Conservation (phyloP, 1,140 invertebrate species). For the Macrosteles quadrilineatus region DNA sequence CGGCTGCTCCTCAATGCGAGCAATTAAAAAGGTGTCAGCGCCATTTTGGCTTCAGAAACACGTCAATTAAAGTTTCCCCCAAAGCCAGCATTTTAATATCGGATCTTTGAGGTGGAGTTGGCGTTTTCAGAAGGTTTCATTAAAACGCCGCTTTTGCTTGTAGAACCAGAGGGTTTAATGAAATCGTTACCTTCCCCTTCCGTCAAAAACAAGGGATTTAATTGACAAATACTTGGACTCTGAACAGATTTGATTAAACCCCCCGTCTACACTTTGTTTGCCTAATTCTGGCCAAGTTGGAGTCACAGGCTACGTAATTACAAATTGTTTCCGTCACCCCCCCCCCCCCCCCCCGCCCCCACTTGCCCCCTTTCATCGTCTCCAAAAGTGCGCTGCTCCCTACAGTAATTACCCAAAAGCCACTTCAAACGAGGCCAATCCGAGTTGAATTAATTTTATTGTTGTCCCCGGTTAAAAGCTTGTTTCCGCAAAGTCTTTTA, state of each 20-base stretch:
- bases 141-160: neutral
- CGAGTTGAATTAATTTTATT: conserved; percentile 19
- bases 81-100: conserved; percentile 9
- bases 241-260: conserved; percentile 16
- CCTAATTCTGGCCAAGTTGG: conserved; percentile 3
- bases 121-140: neutral
- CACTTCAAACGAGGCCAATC: conserved; percentile 4
- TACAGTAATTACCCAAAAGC: conserved; percentile 7
- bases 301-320: conserved; percentile 1
- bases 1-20: neutral
- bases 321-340: conserved; percentile 15
- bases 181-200: conserved; percentile 6
- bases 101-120: neutral
- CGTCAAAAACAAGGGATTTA: conserved; percentile 16
- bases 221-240: conserved; percentile 25
- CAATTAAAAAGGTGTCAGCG: conserved; percentile 14
- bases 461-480: neutral
- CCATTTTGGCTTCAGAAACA: conserved; percentile 2
- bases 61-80: conserved; percentile 24
- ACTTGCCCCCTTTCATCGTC: neutral
- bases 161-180: neutral
- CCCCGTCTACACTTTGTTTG: conserved; percentile 1
- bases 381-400: no score
- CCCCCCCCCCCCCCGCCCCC: neutral
- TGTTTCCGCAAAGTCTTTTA: neutral